Percentiles rank a stretch among this genome's conserved stretches.
Evolutionary conservation across 2,797 vertebrate genomes (phyloP).

Genomic region (Luscinia megarhynchos): DNA sequence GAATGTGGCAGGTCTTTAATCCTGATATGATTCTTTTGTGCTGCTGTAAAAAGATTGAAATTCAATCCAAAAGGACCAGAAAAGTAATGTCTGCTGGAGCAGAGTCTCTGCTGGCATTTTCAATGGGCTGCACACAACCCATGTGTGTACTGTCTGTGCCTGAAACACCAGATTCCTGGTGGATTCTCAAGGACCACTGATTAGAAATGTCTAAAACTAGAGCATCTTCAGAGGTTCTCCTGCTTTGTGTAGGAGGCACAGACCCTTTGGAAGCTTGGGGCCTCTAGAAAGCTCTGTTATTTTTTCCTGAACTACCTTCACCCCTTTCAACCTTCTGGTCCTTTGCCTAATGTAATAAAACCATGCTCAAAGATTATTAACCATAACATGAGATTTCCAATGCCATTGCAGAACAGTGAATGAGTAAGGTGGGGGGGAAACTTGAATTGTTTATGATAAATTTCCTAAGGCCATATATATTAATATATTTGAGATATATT

Average conservation of each 20-base stretch:
- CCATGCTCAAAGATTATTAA: neutral
- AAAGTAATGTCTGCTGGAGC: neutral
- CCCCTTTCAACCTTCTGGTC: neutral
- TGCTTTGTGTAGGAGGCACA: neutral
- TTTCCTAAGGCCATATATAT: neutral
- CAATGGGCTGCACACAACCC: neutral
- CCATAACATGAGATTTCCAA: neutral
- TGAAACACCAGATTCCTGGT: neutral
- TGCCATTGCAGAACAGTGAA: neutral
- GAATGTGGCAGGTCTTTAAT: neutral
- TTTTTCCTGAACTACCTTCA: neutral
- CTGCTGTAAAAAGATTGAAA: neutral
- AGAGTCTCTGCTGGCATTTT: neutral
- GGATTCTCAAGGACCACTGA: neutral
- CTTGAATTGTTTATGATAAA: neutral
- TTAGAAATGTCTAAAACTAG: neutral
- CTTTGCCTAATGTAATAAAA: neutral
- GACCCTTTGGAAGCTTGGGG: neutral
- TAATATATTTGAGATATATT: neutral
- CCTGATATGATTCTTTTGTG: neutral
- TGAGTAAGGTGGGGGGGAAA: fast-evolving
- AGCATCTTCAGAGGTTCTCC: neutral
- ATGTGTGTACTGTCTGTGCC: neutral
- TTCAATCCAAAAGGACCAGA: neutral
- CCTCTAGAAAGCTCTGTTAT: neutral